phyloP scores from a whole-genome alignment of 2,797 vertebrate species.

The Notamacropus eugenii region DNA sequence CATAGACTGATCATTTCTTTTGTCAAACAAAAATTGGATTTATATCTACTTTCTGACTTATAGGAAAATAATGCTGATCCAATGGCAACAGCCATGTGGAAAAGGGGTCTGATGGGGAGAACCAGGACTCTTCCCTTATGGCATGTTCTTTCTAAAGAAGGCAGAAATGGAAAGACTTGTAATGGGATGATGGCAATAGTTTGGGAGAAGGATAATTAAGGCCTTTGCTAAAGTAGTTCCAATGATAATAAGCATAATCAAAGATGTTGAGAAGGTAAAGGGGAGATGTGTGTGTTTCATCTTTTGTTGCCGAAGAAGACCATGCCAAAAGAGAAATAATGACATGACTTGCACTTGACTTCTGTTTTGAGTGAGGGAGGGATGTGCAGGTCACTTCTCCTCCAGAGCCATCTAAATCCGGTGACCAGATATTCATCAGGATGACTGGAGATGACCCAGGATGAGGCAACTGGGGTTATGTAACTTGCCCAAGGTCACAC shows the following conservation, averaged over 20 bases:
- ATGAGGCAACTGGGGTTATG: too few species aligned
- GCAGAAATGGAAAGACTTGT: neutral
- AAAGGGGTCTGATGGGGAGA: neutral
- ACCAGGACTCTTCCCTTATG: neutral
- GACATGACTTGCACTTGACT: too few species aligned
- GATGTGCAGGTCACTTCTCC: too few species aligned
- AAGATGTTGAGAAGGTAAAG: neutral
- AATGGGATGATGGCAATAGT: neutral
- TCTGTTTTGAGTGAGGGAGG: too few species aligned
- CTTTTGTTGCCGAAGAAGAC: too few species aligned
- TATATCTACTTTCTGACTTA: neutral
- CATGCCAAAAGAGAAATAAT: too few species aligned
- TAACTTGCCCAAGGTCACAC: too few species aligned
- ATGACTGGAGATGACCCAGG: too few species aligned
- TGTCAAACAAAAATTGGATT: neutral
- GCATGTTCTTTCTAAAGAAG: neutral
- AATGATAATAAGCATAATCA: neutral
- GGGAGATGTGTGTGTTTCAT: too few species aligned
- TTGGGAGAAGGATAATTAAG: neutral
- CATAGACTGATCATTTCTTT: neutral
- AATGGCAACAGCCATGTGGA: neutral
- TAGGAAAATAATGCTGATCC: neutral
- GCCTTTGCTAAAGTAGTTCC: neutral
- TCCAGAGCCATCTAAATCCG: too few species aligned
- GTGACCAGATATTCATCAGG: too few species aligned